Base-by-base conservation (phyloP, 2,113 vertebrate genomes). In the Pterocles burchelli region DNA sequence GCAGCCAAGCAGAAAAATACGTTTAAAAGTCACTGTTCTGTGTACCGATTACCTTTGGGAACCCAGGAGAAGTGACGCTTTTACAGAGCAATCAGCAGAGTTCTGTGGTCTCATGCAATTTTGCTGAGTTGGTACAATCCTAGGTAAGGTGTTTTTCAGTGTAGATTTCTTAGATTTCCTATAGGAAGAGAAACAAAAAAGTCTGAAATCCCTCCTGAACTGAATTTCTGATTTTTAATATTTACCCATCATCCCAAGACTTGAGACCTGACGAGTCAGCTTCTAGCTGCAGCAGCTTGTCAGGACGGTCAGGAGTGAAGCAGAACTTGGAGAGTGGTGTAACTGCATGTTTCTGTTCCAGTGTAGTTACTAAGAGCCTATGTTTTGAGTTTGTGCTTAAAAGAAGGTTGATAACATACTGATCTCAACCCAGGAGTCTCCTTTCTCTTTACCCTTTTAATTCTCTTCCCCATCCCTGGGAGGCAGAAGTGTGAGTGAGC, bases 11-110 rank as follows among this genome's bases (percentile, higher is more conserved):
- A 92, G 78, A 95, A 95, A 95, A 93, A 82, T 45, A n/a, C 54
- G 76, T 95, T 96, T 96, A 89, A 97, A 95, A 97, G 87, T 87
- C 84, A 86, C 91, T 87, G 55, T 85, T 94, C 92, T 96, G 91
- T 97, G 95, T 95, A 59, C 89, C 94, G 93, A 97, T 96, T 95
- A 94, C 97, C 96, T 90, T 70, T 78, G 97, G 96, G 96, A 96
- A 19, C 54, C 38, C 48, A 45, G 63, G 52, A 89, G 72, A 84
- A 94, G 80, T 9, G 65, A 70, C 0, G 2, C 49, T 94, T 92
- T 90, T 85, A 57, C 67, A 46, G 73, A 70, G 28, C 15, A 59
- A 94, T 97, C 97, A 97, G 97, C 96, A 95, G 97, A 97, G 94
- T 97, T 97, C 63, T 43, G 11, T 46, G n/a, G 45, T 88, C 67